Evolutionary conservation across 2,888 invertebrate genomes (phyloP).

Genomic region (Brachylomia viminalis): DNA sequence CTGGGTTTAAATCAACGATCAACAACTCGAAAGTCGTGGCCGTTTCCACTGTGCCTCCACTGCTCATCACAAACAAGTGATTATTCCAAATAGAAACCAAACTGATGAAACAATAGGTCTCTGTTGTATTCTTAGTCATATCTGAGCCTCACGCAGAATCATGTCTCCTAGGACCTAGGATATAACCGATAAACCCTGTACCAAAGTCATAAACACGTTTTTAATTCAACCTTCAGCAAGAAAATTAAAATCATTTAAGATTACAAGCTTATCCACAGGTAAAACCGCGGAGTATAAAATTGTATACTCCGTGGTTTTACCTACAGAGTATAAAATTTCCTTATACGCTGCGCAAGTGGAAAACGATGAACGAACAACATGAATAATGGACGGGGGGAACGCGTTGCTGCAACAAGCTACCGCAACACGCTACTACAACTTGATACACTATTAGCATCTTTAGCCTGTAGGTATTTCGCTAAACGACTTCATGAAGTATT

Average conservation of each 20-base stretch:
- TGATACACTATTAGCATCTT: conserved; percentile 54
- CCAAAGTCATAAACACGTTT: background rate
- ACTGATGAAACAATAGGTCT: no score
- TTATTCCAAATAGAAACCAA: no score
- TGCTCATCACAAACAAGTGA: no score
- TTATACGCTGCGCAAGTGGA: conserved; percentile 38
- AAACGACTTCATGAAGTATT: conserved; percentile 14
- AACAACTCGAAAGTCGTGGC: no score
- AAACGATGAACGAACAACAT: conserved; percentile 58
- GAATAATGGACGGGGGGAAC: conserved; percentile 55
- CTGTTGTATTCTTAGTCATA: no score
- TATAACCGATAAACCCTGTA: background rate
- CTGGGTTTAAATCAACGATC: no score
- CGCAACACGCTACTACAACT: conserved; percentile 51
- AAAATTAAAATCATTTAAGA: conserved; percentile 18
- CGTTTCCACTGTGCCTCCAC: no score
- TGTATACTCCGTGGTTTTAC: no score
- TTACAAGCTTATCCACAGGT: conserved; percentile 18
- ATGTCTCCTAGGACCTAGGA: no score
- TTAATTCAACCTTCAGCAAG: background rate
- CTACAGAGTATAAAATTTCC: conserved; percentile 44
- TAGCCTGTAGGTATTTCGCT: conserved; percentile 29
- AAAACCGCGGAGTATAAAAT: conserved; percentile 34
- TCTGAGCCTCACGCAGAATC: no score
- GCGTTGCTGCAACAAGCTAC: conserved; percentile 47